Conservation (phyloP, 2,888 invertebrate genomes). For the Schizotus pectinicornis region DNA sequence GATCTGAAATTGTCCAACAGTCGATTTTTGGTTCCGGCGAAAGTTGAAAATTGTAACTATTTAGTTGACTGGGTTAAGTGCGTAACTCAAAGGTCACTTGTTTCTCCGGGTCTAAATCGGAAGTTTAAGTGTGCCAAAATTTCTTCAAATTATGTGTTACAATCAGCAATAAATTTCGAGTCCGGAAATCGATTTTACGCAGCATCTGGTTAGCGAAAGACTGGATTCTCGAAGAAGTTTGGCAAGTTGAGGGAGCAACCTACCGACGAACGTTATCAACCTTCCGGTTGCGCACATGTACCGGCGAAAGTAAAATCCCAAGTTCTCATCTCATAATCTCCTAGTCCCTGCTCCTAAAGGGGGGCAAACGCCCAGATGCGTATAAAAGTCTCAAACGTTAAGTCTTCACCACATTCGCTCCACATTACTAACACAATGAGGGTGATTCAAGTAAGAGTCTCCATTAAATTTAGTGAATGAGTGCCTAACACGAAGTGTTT, state of each 20-base stretch:
- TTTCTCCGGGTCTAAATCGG: too few relatives aligned
- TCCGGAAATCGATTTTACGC: too few relatives aligned
- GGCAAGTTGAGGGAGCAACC: slow-evolving; percentile 5
- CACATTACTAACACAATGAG: slow-evolving; percentile 40
- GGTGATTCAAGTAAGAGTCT: slow-evolving; percentile 43
- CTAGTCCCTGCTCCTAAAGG: slow-evolving; percentile 35
- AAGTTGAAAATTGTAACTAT: too few relatives aligned
- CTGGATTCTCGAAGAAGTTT: slow-evolving; percentile 12
- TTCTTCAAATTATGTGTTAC: too few relatives aligned
- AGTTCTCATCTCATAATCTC: slow-evolving; percentile 39
- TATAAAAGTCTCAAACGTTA: slow-evolving; percentile 42
- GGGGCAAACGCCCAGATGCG: slow-evolving; percentile 41
- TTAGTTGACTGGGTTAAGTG: too few relatives aligned
- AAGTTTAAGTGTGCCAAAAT: too few relatives aligned
- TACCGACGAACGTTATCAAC: slow-evolving; percentile 23
- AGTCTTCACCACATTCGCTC: slow-evolving; percentile 35
- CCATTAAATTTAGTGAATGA: background rate
- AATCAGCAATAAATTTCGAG: too few relatives aligned
- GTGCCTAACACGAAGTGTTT: background rate
- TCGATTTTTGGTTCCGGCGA: too few relatives aligned
- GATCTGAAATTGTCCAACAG: too few relatives aligned
- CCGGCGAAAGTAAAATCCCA: slow-evolving; percentile 44
- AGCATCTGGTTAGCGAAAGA: too few relatives aligned
- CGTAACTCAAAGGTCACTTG: too few relatives aligned
- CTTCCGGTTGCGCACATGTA: slow-evolving; percentile 36